phyloP scores from a whole-genome alignment of 1,140 invertebrate species.

The Leptonema lineaticorne region DNA sequence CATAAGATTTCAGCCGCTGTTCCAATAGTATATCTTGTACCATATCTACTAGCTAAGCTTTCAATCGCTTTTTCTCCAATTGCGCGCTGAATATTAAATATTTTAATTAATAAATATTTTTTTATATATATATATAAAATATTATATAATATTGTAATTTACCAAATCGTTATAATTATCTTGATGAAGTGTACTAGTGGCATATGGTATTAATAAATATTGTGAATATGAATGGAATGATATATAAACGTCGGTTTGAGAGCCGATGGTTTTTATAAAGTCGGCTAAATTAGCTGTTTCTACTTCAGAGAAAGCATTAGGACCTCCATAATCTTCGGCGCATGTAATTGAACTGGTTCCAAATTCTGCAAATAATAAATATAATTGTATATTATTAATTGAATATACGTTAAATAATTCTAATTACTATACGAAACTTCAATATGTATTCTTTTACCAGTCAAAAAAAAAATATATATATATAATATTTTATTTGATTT shows the following conservation, averaged over 20 bases:
- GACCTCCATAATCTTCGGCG: conserved; percentile 66
- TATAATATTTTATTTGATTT: too few relatives aligned
- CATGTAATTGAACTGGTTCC: conserved; percentile 68
- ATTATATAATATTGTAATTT: conserved; percentile 41
- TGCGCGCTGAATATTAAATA: conserved; percentile 46
- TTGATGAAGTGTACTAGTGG: conserved; percentile 59
- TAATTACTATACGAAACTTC: too few relatives aligned
- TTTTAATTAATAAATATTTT: background rate
- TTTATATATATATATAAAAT: too few relatives aligned
- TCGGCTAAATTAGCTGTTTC: conserved; percentile 62
- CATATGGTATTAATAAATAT: conserved; percentile 70
- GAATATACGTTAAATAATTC: too few relatives aligned
- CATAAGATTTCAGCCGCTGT: conserved; percentile 60
- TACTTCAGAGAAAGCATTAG: conserved; percentile 67
- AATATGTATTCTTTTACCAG: too few relatives aligned
- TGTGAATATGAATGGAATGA: conserved; percentile 79
- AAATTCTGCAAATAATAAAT: conserved; percentile 45
- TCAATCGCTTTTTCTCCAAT: conserved; percentile 58
- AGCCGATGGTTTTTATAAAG: conserved; percentile 48
- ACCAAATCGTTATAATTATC: conserved; percentile 65
- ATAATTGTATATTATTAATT: too few relatives aligned
- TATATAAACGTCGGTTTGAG: conserved; percentile 52
- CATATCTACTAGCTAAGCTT: conserved; percentile 53
- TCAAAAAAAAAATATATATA: too few relatives aligned
- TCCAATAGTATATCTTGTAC: conserved; percentile 54